Base-by-base conservation (phyloP, 37 sponge, comb jelly and placozoan species). In the Cladorhizidae sp. region DNA sequence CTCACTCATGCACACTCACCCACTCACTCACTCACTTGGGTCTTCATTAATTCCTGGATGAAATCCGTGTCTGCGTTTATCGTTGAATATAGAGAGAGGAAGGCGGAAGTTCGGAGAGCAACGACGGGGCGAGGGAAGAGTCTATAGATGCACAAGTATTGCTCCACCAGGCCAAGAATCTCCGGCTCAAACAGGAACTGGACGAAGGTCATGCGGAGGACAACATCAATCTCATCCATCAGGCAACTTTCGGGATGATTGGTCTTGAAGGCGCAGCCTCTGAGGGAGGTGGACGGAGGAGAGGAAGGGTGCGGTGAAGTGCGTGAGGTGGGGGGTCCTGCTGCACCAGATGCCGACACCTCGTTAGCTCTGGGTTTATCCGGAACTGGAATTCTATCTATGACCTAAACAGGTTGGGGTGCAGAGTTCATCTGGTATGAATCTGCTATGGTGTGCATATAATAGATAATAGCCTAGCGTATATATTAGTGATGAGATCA, bases 91-190 rank as follows among this genome's bases (percentile, higher is more conserved):
- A 52, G 64, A n/a, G 75, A 18, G 31, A 92, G 40, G 39, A 95
- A 92, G 33, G 79, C 49, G 28, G 71, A 33, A 1, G 14, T 68
- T 54, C 85, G 74, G 29, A 87, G 65, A 18, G 75, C 56, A 23
- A 95, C 87, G 21, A 92, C 89, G 15, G 95, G 93, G 1, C 90
- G 69, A 11, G 92, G 89, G 57, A 87, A 92, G 42, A 95, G 87
- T 1, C 93, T 70, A 37, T 87, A 68, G n/a, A 87, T 82, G 71
- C 78, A 76, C 74, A 88, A 72, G 78, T 78, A 80, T 25, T 77
- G 64, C 18, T 63, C 65, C 21, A 86, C 25, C 42, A 38, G 28
- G 41, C 93, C 93, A 5, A 92, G 80, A 61, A 95, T 76, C 40
- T 92, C 84, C 0, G 72, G 73, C 39, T 63, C 29, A 31, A 83